Conservation (phyloP, 2,113 vertebrate genomes). For the Ochotona curzoniae region DNA sequence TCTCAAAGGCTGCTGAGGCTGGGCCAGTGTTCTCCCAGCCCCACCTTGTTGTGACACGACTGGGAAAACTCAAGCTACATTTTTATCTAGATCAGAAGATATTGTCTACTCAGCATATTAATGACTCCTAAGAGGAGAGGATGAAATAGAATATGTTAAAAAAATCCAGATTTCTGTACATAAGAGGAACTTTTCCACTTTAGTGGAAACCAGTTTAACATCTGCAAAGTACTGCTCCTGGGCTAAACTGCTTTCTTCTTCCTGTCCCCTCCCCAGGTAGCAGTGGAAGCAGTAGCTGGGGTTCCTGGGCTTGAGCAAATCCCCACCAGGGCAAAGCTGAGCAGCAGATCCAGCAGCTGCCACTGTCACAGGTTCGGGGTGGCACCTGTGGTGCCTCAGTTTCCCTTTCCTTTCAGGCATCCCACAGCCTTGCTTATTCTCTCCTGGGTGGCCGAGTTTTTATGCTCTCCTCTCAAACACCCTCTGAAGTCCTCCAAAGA, state of each 20-base stretch:
- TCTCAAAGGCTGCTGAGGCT: not conserved
- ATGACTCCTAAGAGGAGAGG: not conserved
- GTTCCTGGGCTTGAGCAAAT: not conserved
- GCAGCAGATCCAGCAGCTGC: not conserved
- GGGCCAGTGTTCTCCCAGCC: not conserved
- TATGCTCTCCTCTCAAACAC: not conserved
- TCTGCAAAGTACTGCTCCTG: not conserved
- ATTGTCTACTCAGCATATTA: not conserved
- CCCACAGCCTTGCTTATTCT: not conserved
- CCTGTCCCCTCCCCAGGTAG: not conserved
- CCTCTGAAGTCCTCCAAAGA: constrained; percentile 54
- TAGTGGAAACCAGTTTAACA: not conserved
- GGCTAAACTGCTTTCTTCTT: constrained; percentile 9
- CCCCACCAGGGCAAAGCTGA: not conserved
- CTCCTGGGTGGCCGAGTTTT: not conserved
- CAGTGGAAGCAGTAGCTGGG: not conserved
- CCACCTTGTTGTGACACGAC: not conserved
- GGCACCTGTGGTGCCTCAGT: not conserved
- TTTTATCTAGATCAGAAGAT: not conserved
- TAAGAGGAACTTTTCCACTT: not conserved
- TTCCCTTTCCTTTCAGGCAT: constrained; percentile 43
- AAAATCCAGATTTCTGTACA: not conserved
- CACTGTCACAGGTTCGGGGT: not conserved
- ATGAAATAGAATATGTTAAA: not conserved
- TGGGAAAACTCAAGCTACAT: not conserved